Conservation (phyloP, 1,140 invertebrate species). For the Archivesica marissinica region DNA sequence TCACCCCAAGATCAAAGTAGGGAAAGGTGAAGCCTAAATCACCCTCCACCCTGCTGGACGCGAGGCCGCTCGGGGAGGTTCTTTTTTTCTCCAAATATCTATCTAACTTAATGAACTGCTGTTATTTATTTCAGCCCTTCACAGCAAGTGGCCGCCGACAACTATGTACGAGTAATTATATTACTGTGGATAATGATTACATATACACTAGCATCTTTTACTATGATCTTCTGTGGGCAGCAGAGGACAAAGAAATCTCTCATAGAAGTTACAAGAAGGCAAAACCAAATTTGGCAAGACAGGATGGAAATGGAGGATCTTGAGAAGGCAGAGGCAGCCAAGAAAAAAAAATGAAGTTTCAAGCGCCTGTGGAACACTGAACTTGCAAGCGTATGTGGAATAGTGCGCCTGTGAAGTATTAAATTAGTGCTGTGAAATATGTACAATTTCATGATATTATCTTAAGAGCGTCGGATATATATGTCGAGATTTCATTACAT, state of each 20-base stretch:
- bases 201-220: neutral
- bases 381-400: too few relatives aligned
- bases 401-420: too few relatives aligned
- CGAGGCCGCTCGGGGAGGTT: too few relatives aligned
- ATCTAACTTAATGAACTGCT: neutral
- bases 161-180: neutral
- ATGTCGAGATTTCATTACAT: too few relatives aligned
- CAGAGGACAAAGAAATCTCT: neutral
- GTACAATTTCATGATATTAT: too few relatives aligned
- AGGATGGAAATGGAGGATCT: neutral
- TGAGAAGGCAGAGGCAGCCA: neutral
- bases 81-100: neutral
- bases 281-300: neutral
- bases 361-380: neutral
- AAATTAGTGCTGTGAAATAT: neutral
- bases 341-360: neutral
- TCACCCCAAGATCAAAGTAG: too few relatives aligned
- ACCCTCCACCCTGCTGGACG: too few relatives aligned
- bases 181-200: slow-evolving; percentile 2
- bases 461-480: too few relatives aligned
- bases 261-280: neutral
- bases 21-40: too few relatives aligned
- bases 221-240: neutral
- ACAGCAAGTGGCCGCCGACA: neutral
- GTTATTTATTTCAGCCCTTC: neutral